Evolutionary conservation across 2,113 vertebrate genomes (phyloP).

Genomic region (Entomyzon cyanotis): DNA sequence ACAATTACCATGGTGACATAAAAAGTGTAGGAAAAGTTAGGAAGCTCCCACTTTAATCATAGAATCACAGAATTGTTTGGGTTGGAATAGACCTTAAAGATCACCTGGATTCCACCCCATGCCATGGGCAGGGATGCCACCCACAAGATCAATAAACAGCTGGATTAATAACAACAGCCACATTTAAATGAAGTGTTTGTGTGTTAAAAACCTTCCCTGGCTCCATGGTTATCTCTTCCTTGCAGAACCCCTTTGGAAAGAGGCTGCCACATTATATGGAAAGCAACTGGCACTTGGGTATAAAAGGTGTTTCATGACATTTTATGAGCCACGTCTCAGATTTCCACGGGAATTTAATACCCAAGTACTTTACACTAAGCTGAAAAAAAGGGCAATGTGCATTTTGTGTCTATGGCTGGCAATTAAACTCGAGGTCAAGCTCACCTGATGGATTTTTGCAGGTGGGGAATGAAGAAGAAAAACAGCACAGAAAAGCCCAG

Average conservation of each 20-base stretch:
- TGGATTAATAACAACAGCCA: background rate
- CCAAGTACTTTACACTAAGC: background rate
- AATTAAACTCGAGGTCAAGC: background rate
- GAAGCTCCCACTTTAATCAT: background rate
- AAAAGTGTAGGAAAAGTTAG: background rate
- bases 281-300: background rate
- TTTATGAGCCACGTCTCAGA: constrained; percentile 7
- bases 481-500: background rate
- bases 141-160: background rate
- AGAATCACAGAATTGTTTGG: background rate
- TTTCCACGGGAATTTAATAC: background rate
- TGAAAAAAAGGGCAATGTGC: background rate
- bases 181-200: background rate
- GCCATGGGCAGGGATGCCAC: background rate
- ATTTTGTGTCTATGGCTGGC: background rate
- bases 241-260: background rate
- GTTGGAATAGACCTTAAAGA: background rate
- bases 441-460: background rate
- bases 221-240: background rate
- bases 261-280: background rate
- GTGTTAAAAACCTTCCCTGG: background rate
- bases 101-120: background rate
- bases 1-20: background rate
- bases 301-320: background rate
- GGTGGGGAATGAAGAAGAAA: background rate